Percentiles rank a stretch among this genome's conserved stretches.
Evolutionary conservation across 2,888 invertebrate genomes (phyloP).

Genomic region (Volucella inflata): DNA sequence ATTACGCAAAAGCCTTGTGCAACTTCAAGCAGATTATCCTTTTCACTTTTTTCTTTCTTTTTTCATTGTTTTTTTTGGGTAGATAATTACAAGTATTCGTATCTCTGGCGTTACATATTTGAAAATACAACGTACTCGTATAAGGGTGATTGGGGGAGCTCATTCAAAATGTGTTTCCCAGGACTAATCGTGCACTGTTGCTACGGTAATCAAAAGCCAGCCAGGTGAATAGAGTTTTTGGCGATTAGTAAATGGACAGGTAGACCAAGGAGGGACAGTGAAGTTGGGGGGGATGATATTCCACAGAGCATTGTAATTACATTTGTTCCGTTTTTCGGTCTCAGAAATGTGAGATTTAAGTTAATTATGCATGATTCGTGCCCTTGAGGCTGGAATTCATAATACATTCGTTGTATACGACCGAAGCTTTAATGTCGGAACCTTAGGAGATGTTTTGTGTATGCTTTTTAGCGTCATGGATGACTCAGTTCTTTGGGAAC

Average conservation of each 20-base stretch:
- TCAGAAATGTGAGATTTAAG: neutral
- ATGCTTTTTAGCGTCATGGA: no score
- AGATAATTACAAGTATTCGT: neutral
- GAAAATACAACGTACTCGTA: no score
- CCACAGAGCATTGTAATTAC: slow-evolving; percentile 47
- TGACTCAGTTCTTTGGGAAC: no score
- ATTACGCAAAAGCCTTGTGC: neutral
- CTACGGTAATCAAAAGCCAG: slow-evolving; percentile 32
- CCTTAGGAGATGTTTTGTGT: no score
- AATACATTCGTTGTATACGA: no score
- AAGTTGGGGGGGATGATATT: slow-evolving; percentile 29
- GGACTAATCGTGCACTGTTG: slow-evolving; percentile 29
- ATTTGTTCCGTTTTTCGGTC: slow-evolving; percentile 11
- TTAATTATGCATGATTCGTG: slow-evolving; percentile 40
- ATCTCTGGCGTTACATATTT: no score
- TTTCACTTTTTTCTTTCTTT: neutral
- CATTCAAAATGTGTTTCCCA: neutral
- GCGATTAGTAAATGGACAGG: slow-evolving; percentile 21
- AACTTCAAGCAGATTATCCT: slow-evolving; percentile 18
- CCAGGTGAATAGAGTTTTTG: slow-evolving; percentile 19
- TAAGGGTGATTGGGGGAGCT: neutral
- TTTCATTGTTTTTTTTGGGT: slow-evolving; percentile 1
- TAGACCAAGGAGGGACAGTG: no score
- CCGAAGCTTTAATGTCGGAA: no score
- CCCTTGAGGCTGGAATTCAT: neutral